phyloP scores from a whole-genome alignment of 2,797 vertebrate species.

The Onychomys arenicola region DNA sequence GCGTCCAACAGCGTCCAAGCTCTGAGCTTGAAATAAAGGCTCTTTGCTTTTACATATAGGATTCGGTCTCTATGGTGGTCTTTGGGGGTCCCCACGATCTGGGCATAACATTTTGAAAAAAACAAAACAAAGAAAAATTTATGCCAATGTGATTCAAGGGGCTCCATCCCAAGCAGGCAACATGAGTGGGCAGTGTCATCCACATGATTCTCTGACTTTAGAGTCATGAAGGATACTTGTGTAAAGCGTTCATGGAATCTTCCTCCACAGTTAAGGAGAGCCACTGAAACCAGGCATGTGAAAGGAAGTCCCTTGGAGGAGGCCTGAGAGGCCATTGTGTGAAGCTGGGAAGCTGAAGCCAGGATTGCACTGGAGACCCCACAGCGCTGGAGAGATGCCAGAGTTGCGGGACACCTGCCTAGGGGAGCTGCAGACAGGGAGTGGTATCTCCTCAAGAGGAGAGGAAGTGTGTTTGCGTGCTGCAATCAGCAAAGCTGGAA shows the following conservation, averaged over 20 bases:
- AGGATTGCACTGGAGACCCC: not conserved
- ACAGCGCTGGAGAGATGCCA: not conserved
- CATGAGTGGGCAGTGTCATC: not conserved
- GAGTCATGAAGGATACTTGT: not conserved
- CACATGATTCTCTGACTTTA: not conserved
- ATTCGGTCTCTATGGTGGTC: not conserved
- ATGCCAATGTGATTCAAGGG: too few species aligned
- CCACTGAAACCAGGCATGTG: not conserved
- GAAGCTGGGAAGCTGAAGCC: not conserved
- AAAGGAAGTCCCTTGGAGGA: not conserved
- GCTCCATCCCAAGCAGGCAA: not conserved
- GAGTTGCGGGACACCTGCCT: not conserved
- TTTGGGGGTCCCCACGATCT: not conserved
- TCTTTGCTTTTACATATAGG: too few species aligned
- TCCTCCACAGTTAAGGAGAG: not conserved
- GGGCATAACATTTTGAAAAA: not conserved
- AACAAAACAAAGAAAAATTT: not conserved
- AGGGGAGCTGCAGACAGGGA: not conserved
- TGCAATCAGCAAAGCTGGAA: not conserved
- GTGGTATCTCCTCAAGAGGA: not conserved
- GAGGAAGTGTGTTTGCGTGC: not conserved
- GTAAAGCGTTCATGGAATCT: not conserved
- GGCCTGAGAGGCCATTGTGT: not conserved
- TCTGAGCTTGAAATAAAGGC: too few species aligned
- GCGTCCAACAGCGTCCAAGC: too few species aligned